A percentile compares a stretch with the other conserved stretches of the same genome.
phyloP scores from a whole-genome alignment of 2,113 vertebrate genomes.

The Panthera uncia region DNA sequence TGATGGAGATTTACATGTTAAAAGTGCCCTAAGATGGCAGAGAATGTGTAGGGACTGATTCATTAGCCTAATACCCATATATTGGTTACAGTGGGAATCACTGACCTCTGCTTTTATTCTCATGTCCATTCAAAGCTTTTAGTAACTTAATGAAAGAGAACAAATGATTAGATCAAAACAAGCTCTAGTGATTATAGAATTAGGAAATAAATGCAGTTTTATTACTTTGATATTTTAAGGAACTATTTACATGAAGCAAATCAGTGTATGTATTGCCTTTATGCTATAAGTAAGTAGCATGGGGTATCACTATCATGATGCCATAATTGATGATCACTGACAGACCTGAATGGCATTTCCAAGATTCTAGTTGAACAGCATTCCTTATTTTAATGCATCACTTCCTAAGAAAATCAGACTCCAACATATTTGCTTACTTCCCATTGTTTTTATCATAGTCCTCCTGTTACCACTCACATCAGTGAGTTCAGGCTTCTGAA shows the following conservation, averaged over 20 bases:
- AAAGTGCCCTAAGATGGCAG: background rate
- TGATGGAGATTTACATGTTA: background rate
- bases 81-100: background rate
- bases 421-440: background rate
- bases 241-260: background rate
- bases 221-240: background rate
- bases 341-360: background rate
- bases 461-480: background rate
- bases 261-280: background rate
- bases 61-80: background rate
- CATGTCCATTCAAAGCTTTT: background rate
- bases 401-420: background rate
- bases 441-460: background rate
- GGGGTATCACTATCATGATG: fast-evolving
- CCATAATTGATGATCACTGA: background rate
- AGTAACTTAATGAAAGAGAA: background rate
- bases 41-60: background rate
- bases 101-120: background rate
- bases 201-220: background rate
- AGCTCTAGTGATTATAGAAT: background rate
- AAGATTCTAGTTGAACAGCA: background rate
- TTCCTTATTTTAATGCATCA: background rate
- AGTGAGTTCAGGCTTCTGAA: background rate
- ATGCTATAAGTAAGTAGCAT: background rate
- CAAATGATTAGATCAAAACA: background rate